Evolutionary conservation across 1,140 invertebrate species (phyloP), one percentile per base, ranked within the genome.

Genomic region (Leucophenga varia): DNA sequence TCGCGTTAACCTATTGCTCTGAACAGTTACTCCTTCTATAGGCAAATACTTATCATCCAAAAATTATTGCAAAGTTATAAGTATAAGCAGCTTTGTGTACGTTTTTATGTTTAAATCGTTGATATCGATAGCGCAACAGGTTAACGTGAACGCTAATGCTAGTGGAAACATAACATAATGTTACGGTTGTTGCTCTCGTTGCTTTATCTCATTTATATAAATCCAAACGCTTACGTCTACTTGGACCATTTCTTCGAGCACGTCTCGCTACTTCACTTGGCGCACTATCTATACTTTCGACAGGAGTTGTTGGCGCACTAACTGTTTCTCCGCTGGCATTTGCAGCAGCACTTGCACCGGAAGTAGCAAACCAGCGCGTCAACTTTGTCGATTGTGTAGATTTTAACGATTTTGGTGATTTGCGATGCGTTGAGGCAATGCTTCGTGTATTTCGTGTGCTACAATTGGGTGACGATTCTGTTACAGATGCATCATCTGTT

Each of bases 331-430:
- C 45, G 1, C 60, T 40, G 19, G 21, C 44, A 25, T 55, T 30
- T 2, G 54, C 32, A 4, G 41, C 6, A 17, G 46, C 22, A 7
- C 40, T 14, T 10, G 48, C 22, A 8, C 36, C 35, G n/a, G 54
- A 45, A 2, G 54, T 39, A 3, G 52, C 55, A 51, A 73, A 71
- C 71, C 71, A 73, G 31, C 72, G 64, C 0, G 71, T 73, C 3
- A 73, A 38, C 41, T 73, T 73, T 1, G 70, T 73, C 4, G 58
- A 51, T 43, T 73, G 70, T 2, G 65, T 61, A 7, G 50, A 25
- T 18, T 59, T 64, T 1, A 50, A 47, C 2, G 48, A 44, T 32
- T 65, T 72, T 1, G 64, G 69, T 3, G 69, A 72, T 31, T 68
- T 72, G 3, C 67, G 59, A 14, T 53, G 19, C n/a, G 40, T 28